Percentiles rank a stretch among this genome's conserved stretches.
Evolutionary conservation across 2,113 vertebrate genomes (phyloP).

Genomic region (Aptenodytes forsteri): DNA sequence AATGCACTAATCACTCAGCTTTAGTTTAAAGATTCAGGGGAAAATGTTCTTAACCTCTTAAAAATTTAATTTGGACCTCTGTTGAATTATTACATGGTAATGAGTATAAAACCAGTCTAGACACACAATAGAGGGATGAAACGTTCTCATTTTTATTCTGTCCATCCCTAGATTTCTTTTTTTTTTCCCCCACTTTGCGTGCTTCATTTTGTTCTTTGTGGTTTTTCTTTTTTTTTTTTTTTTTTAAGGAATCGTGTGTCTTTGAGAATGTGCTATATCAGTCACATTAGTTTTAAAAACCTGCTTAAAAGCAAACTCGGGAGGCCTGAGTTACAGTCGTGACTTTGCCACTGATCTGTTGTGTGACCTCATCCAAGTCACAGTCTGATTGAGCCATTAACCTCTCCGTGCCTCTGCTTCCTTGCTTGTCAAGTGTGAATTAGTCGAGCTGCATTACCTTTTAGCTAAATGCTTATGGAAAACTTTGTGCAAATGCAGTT

Average conservation of each 20-base stretch:
- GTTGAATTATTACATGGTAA: background rate
- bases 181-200: accelerated
- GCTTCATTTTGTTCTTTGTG: background rate
- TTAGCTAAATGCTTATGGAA: background rate
- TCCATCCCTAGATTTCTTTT: background rate
- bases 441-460: background rate
- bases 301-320: background rate
- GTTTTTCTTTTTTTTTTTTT: too few species aligned
- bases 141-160: background rate
- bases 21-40: background rate
- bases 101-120: background rate
- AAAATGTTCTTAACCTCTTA: background rate
- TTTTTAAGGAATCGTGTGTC: background rate
- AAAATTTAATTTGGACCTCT: background rate
- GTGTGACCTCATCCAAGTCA: background rate
- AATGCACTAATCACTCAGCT: background rate
- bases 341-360: background rate
- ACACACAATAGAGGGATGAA: background rate
- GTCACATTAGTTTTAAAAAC: background rate
- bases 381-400: conserved; percentile 13
- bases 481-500: background rate
- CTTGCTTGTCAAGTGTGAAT: background rate
- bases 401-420: background rate
- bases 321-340: background rate
- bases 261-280: background rate